phyloP scores from a whole-genome alignment of 2,797 vertebrate genomes.

The Pipistrellus nathusii region DNA sequence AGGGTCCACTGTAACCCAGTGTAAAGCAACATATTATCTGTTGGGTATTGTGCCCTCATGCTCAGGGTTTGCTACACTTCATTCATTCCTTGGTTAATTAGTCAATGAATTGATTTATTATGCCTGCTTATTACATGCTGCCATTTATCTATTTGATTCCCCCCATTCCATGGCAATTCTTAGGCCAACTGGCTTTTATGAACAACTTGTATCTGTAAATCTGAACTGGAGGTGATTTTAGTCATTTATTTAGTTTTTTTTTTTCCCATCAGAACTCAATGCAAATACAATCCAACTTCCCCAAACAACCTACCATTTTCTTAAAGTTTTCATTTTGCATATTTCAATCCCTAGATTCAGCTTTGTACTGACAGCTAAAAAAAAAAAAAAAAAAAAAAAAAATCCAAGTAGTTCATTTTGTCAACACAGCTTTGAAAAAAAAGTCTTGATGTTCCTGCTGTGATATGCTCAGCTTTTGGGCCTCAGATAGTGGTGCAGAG shows the following conservation, averaged over 20 bases:
- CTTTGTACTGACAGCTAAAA: slow-evolving; percentile 35
- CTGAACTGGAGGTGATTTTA: not conserved
- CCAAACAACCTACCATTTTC: slow-evolving; percentile 26
- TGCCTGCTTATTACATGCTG: not conserved
- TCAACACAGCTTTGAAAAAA: slow-evolving; percentile 44
- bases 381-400: slow-evolving; percentile 52
- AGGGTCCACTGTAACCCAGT: not conserved
- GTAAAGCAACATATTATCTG: not conserved
- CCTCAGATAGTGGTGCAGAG: slow-evolving; percentile 24
- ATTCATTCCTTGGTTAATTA: not conserved
- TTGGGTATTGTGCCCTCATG: not conserved
- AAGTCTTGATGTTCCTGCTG: slow-evolving; percentile 26
- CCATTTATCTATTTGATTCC: not conserved
- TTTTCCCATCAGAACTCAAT: slow-evolving; percentile 46
- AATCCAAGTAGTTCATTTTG: slow-evolving; percentile 54
- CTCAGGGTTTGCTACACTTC: not conserved
- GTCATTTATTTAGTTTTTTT: slow-evolving; percentile 35
- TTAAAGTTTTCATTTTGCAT: slow-evolving; percentile 44
- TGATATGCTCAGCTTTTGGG: not conserved
- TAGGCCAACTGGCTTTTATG: not conserved
- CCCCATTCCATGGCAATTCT: not conserved
- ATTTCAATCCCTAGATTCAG: slow-evolving; percentile 44
- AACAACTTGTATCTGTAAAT: slow-evolving; percentile 24
- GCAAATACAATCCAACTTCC: not conserved
- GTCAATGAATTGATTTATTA: not conserved